phyloP scores from a whole-genome alignment of 30 jellyfish, hydroid and myxozoan genomes.

The Cassiopea xamachana region DNA sequence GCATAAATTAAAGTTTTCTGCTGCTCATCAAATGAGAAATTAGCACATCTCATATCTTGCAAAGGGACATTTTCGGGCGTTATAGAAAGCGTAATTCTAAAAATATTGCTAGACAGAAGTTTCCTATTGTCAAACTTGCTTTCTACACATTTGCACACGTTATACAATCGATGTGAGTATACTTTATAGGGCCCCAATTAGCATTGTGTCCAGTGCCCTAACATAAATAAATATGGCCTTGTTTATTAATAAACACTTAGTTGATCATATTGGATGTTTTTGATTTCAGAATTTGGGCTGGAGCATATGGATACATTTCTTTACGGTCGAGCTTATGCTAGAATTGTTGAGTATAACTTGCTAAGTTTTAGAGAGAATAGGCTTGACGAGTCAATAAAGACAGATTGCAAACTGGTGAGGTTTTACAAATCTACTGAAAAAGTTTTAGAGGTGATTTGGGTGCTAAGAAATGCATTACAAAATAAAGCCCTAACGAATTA shows the following conservation, averaged over 20 bases:
- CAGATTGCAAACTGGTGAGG: conserved; percentile 42
- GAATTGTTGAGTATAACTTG: conserved; percentile 58
- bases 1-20: no score
- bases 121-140: no score
- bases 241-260: neutral
- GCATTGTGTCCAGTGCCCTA: neutral
- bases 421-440: neutral
- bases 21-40: no score
- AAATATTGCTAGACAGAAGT: neutral
- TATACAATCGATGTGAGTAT: neutral
- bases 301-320: conserved; percentile 37
- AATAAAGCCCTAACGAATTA: neutral
- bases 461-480: neutral
- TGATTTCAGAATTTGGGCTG: conserved; percentile 54
- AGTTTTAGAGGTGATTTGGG: neutral
- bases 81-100: no score
- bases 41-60: no score
- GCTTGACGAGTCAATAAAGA: conserved; percentile 5
- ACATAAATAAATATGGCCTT: neutral
- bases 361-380: conserved; percentile 45
- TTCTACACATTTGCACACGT: neutral
- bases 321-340: conserved; percentile 76
- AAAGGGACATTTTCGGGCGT: no score
- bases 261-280: neutral
- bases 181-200: neutral